These are phyloP conservation scores for Ophion ventricosus DNA, from an alignment of 2,888 invertebrate species.

Conservation along the genomic window DNA sequence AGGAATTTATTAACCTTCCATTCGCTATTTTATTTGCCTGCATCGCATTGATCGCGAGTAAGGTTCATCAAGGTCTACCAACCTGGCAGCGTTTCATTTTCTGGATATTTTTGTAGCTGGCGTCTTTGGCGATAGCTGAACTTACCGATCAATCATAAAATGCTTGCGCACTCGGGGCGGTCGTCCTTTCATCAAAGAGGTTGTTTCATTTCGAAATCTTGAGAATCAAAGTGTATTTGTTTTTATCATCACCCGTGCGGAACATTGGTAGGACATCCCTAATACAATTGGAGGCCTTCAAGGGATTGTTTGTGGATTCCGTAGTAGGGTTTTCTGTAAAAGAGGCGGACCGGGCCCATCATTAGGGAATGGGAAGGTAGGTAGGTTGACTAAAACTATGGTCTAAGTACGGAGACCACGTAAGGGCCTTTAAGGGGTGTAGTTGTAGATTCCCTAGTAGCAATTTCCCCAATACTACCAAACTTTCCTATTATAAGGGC, in stretches of 20 bases:
- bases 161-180: not conserved
- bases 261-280: no score
- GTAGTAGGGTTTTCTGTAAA: no score
- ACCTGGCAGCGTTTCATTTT: not conserved
- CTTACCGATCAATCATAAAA: not conserved
- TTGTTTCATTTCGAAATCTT: not conserved
- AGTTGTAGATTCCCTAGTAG: no score
- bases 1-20: constrained; percentile 76
- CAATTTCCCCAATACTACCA: no score
- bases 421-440: no score
- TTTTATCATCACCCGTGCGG: not conserved
- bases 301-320: no score
- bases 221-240: not conserved
- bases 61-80: constrained; percentile 65
- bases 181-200: not conserved
- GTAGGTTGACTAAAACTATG: no score
- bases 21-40: constrained; percentile 77
- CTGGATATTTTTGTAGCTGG: constrained; percentile 5
- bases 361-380: no score
- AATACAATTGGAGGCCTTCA: no score
- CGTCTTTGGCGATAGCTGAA: not conserved
- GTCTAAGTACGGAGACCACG: no score
- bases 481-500: no score
- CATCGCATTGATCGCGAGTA: constrained; percentile 69
- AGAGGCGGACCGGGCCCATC: no score